Evolutionary conservation across 1,140 invertebrate species (phyloP), one percentile per base, ranked within the genome.

Genomic region (Colletes gigas): DNA sequence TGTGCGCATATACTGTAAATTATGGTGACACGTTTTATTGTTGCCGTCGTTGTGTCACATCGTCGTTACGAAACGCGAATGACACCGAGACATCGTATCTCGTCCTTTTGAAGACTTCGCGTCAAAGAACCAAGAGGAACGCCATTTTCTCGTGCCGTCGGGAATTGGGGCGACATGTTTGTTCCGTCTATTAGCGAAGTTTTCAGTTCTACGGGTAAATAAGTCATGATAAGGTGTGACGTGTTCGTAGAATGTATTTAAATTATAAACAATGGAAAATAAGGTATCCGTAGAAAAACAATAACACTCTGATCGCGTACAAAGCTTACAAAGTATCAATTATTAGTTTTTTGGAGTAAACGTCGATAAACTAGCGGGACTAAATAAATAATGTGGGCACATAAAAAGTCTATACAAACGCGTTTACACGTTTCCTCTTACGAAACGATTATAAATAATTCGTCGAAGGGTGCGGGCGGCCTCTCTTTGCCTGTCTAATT

Each of bases 381-480:
- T 84, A 85, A 86, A 83, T 86, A 86, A 86, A 86, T 83, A 86
- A 66, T 19, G 47, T 54, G 39, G 44, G 19, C 54, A 10, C 65
- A 69, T 63, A 59, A 59, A 52, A 63, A 44, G 39, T 52, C 19
- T 67, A 41, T 54, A 59, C 75, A 78, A 69, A 82, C 60, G 65
- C 50, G n/a, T 8, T 30, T 73, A 54, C 30, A 63, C 78, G 67
- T 72, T 83, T 75, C 74, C 75, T 66, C 55, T 67, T 68, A 74
- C 83, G 84, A 77, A 78, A 80, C 84, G 60, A 82, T 52, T 69
- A 84, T 77, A 78, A 82, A 83, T 54, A 79, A 55, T 63, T 85
- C 85, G 78, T 65, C 68, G 85, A 85, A 84, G 83, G 88, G 84
- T 88, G 84, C 85, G 83, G 68, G 67, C 78, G 81, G 82, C 81